Percentiles rank a stretch among this genome's conserved stretches.
phyloP scores from a whole-genome alignment of 2,113 vertebrate species.

The Caracal caracal region DNA sequence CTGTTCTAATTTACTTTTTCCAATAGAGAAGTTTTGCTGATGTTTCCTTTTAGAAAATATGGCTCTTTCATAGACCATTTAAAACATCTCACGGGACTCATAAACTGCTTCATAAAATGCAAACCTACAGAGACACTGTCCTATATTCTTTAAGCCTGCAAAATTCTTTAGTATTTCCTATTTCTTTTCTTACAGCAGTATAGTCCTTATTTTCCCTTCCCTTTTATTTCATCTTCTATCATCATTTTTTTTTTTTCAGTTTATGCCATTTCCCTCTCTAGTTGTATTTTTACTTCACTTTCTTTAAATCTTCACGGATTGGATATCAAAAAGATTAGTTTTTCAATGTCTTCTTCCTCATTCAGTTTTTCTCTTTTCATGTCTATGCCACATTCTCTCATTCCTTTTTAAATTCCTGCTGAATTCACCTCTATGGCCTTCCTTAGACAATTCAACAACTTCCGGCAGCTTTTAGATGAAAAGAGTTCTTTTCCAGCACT shows the following conservation, averaged over 20 bases:
- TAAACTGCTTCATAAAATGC: background rate
- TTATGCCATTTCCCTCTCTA: background rate
- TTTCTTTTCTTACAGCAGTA: background rate
- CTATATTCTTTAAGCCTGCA: background rate
- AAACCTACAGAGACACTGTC: background rate
- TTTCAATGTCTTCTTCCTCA: background rate
- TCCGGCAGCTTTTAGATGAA: background rate
- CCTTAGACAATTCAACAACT: background rate
- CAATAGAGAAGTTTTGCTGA: background rate
- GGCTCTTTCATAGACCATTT: background rate
- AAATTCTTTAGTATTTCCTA: background rate
- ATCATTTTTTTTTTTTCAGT: background rate
- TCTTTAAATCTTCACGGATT: background rate
- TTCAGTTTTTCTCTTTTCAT: background rate
- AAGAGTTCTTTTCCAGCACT: background rate
- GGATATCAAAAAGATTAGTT: background rate
- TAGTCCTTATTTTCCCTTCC: background rate
- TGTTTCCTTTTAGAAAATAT: conserved; percentile 23
- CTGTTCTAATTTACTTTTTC: background rate
- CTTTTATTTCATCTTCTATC: background rate
- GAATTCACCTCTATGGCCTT: background rate
- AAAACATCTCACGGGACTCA: background rate
- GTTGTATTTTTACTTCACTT: background rate
- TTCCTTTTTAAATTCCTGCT: background rate
- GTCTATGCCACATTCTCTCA: background rate